Percentiles rank a stretch among this genome's conserved stretches.
Conservation (phyloP, 1,140 invertebrate species). For the Dendrolimus punctatus region DNA sequence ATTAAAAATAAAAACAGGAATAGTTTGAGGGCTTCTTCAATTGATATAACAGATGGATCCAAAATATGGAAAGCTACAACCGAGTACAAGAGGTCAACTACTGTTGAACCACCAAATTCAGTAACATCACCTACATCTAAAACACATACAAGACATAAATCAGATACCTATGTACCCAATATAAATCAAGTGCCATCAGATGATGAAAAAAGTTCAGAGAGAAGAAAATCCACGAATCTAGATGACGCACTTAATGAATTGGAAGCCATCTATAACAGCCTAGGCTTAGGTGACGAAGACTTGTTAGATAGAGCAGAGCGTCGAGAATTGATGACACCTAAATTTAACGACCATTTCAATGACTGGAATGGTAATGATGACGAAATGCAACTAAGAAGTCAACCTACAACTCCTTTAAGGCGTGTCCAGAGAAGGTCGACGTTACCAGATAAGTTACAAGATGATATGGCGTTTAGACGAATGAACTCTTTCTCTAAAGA, state of each 20-base stretch:
- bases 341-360: constrained; percentile 58
- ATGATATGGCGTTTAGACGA: constrained; percentile 87
- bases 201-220: constrained; percentile 60
- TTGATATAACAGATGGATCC: constrained; percentile 51
- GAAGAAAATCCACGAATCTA: constrained; percentile 81
- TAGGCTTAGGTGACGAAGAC: constrained; percentile 87
- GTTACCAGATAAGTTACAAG: constrained; percentile 77
- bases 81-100: constrained; percentile 56
- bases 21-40: constrained; percentile 19
- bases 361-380: constrained; percentile 67
- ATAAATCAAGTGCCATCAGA: constrained; percentile 52
- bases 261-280: constrained; percentile 90
- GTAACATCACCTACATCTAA: constrained; percentile 42
- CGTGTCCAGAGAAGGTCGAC: constrained; percentile 51
- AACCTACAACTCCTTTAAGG: constrained; percentile 54
- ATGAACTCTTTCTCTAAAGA: constrained; percentile 76
- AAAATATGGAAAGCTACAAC: constrained; percentile 63
- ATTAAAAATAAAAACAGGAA: constrained; percentile 45
- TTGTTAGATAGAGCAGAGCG: constrained; percentile 83
- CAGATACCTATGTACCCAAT: constrained; percentile 48
- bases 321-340: constrained; percentile 77
- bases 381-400: constrained; percentile 55
- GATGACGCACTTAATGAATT: constrained; percentile 91
- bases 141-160: constrained; percentile 60
- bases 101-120: constrained; percentile 43